Percentiles rank a stretch among this genome's conserved stretches.
Evolutionary conservation across 1,140 invertebrate genomes (phyloP).

Genomic region (Drosophila neocordata): DNA sequence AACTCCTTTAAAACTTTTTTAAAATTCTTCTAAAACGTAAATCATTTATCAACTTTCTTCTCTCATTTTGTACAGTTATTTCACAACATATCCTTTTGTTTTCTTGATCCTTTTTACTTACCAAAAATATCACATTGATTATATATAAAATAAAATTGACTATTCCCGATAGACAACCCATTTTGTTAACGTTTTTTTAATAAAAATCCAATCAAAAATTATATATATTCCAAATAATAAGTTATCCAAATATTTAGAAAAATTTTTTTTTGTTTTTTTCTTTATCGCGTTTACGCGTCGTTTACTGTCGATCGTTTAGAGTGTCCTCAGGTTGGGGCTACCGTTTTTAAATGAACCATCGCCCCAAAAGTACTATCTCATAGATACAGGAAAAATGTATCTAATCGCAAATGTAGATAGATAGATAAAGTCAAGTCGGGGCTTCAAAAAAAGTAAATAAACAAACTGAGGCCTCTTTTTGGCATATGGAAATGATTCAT

Average conservation of each 20-base stretch:
- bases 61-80: neutral
- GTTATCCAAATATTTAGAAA: conserved; percentile 11
- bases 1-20: no score
- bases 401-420: conserved; percentile 24
- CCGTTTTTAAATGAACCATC: conserved; percentile 55
- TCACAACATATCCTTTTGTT: neutral
- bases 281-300: conserved; percentile 72
- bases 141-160: conserved; percentile 66
- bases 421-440: conserved; percentile 28
- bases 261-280: conserved; percentile 9
- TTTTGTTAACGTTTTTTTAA: conserved; percentile 39
- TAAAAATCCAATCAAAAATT: neutral
- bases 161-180: conserved; percentile 65
- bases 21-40: no score
- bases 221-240: neutral
- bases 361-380: conserved; percentile 31
- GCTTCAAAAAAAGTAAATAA: conserved; percentile 13
- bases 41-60: neutral
- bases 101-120: conserved; percentile 35
- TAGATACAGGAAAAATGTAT: conserved; percentile 12
- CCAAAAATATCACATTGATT: conserved; percentile 68
- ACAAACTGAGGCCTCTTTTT: conserved; percentile 8
- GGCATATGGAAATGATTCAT: conserved; percentile 42
- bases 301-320: conserved; percentile 67
- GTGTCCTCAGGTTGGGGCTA: conserved; percentile 28